These are phyloP conservation scores for Melanargia galathea DNA, from an alignment of 2,888 invertebrate species.

Conservation along the genomic window DNA sequence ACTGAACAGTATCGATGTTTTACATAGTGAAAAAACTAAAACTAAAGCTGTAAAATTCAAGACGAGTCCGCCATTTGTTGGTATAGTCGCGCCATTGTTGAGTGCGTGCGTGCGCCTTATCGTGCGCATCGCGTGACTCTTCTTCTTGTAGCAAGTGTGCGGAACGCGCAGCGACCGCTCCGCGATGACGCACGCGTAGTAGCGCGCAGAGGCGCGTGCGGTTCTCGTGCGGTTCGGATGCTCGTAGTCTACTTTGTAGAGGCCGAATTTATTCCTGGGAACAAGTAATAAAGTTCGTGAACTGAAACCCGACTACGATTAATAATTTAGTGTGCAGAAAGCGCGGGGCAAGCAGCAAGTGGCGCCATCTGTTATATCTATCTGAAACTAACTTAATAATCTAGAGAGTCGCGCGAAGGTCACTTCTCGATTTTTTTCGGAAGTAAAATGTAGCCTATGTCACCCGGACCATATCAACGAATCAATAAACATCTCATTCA, in stretches of 20 bases:
- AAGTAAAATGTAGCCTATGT: no score
- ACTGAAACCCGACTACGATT: no score
- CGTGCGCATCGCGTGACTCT: neutral
- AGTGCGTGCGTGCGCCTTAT: neutral
- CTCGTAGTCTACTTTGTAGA: conserved; percentile 84
- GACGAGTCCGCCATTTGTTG: neutral
- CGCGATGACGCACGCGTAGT: conserved; percentile 29
- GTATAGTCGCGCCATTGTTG: neutral
- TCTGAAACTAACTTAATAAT: no score
- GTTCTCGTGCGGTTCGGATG: conserved; percentile 75
- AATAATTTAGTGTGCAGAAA: no score
- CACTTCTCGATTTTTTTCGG: no score
- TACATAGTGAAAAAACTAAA: no score
- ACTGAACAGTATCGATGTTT: no score
- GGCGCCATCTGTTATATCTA: no score
- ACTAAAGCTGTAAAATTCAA: neutral
- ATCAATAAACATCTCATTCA: no score
- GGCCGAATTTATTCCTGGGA: conserved; percentile 82
- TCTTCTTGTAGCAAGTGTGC: neutral
- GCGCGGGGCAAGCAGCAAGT: no score
- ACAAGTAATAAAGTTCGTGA: conserved; percentile 5
- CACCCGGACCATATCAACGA: no score
- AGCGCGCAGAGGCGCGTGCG: conserved; percentile 79
- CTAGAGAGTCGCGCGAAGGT: no score
- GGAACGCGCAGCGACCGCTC: conserved; percentile 17